phyloP scores from a whole-genome alignment of 2,113 vertebrate genomes.

The Triplophysa dalaica region DNA sequence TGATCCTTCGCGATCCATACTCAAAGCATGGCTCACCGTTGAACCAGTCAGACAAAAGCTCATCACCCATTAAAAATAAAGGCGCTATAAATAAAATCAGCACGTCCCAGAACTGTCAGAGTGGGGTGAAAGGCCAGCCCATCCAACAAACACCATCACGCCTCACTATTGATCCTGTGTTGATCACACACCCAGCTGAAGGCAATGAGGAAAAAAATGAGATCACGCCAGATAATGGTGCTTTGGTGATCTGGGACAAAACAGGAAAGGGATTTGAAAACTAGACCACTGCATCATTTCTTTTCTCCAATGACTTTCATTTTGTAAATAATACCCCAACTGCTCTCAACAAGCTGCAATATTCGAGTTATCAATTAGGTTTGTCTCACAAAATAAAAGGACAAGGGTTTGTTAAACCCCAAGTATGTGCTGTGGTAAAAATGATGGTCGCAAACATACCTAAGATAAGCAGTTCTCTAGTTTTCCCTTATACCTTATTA shows the following conservation, averaged over 20 bases:
- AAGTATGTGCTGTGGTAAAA: too few relatives aligned
- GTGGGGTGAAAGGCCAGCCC: conserved; percentile 58
- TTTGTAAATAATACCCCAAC: background rate
- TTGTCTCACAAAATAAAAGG: too few relatives aligned
- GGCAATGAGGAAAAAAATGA: background rate
- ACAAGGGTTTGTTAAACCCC: too few relatives aligned
- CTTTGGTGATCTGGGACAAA: conserved; percentile 30
- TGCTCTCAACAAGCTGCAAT: too few relatives aligned
- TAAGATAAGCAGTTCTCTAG: background rate
- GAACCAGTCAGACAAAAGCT: conserved; percentile 14
- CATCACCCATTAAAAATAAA: conserved; percentile 30
- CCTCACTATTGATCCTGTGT: conserved; percentile 30
- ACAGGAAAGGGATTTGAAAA: background rate
- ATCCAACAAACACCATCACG: conserved; percentile 13
- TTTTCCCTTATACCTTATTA: background rate
- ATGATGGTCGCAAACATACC: too few relatives aligned
- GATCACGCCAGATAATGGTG: conserved; percentile 33
- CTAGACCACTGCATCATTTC: background rate
- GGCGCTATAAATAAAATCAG: conserved; percentile 58
- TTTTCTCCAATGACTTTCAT: background rate
- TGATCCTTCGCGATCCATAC: conserved; percentile 23
- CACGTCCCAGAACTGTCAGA: conserved; percentile 68
- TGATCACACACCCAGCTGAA: conserved; percentile 17
- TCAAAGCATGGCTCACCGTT: conserved; percentile 23
- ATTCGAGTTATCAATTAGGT: background rate